These are phyloP conservation scores for Pimpla rufipes DNA, from an alignment of 2,888 invertebrate genomes.

Conservation along the genomic window DNA sequence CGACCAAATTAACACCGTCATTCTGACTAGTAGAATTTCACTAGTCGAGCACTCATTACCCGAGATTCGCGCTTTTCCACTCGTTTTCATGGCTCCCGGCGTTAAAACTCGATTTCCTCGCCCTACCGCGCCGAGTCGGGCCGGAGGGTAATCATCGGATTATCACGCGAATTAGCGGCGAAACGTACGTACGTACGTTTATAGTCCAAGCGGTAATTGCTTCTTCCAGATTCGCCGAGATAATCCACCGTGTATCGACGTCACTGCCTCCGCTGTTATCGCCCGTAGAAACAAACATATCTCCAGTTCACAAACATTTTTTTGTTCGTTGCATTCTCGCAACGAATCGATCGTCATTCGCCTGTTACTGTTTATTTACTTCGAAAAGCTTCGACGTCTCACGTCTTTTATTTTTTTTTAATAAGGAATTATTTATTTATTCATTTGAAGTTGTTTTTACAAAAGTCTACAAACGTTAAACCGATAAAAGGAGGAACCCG, in stretches of 20 bases:
- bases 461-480: conserved; percentile 5
- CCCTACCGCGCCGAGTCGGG: background rate
- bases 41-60: conserved; percentile 35
- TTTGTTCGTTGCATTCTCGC: background rate
- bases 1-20: conserved; percentile 18
- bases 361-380: background rate
- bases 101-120: conserved; percentile 23
- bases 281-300: background rate
- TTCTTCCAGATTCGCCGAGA: conserved; percentile 1
- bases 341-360: background rate
- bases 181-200: background rate
- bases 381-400: background rate
- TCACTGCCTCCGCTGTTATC: background rate
- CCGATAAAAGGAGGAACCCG: background rate
- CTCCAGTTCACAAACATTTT: conserved; percentile 10
- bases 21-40: background rate
- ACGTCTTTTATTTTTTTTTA: background rate
- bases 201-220: conserved; percentile 15
- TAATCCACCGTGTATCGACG: background rate
- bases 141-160: background rate
- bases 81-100: conserved; percentile 32
- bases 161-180: conserved; percentile 2
- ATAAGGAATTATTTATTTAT: too few species aligned
- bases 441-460: background rate
- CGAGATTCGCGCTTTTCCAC: conserved; percentile 32